phyloP scores from a whole-genome alignment of 2,113 vertebrate genomes.

The Eptesicus fuscus region DNA sequence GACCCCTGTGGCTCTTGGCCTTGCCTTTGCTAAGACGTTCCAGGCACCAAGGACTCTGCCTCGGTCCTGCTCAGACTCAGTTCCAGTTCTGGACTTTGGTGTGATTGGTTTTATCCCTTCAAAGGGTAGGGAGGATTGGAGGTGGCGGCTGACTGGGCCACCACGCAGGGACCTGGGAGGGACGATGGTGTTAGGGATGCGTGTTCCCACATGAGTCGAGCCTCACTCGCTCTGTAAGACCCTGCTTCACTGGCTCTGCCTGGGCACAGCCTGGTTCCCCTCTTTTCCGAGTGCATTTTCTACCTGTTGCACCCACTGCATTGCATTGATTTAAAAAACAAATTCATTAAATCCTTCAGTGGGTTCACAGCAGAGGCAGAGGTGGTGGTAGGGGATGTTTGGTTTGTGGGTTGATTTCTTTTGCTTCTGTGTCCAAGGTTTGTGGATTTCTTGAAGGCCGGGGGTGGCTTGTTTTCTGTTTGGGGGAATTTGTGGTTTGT shows the following conservation, averaged over 20 bases:
- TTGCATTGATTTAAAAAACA: background rate
- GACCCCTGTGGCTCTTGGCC: background rate
- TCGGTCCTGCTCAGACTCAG: background rate
- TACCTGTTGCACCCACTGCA: background rate
- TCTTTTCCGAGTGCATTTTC: background rate
- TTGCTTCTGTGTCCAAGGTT: background rate
- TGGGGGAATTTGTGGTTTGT: background rate
- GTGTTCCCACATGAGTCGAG: accelerated
- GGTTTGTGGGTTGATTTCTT: background rate
- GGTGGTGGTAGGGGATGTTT: background rate
- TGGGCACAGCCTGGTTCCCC: too few species aligned
- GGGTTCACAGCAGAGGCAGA: background rate
- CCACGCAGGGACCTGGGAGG: background rate
- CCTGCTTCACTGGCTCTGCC: background rate
- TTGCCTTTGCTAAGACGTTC: background rate
- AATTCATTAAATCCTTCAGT: background rate
- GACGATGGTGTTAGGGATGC: accelerated
- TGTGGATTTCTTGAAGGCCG: background rate
- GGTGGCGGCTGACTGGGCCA: background rate
- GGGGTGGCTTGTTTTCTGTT: background rate
- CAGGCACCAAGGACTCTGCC: too few species aligned
- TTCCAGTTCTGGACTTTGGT: background rate
- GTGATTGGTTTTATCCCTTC: background rate
- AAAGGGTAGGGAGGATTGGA: background rate
- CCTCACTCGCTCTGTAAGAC: background rate